Evolutionary conservation across 2,888 invertebrate genomes (phyloP).

Genomic region (Yponomeuta malinellus): DNA sequence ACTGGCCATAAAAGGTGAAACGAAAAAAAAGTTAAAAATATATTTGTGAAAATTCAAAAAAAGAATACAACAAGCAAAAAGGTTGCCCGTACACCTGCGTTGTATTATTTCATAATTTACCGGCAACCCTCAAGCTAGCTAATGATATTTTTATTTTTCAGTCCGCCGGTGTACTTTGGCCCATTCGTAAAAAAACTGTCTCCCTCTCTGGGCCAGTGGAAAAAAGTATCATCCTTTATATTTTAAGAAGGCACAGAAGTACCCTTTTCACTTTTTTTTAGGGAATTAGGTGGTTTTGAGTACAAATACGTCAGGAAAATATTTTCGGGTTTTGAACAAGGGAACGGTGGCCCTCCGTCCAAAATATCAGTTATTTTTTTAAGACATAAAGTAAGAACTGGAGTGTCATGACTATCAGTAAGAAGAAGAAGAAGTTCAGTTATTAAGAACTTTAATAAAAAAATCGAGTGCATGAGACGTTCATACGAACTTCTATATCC

Average conservation of each 20-base stretch:
- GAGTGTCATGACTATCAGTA: no score
- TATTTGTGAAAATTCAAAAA: conserved; percentile 16
- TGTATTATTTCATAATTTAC: conserved; percentile 53
- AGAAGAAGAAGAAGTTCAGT: no score
- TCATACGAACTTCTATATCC: no score
- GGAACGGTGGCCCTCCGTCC: no score
- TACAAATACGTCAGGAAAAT: no score
- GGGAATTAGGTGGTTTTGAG: no score
- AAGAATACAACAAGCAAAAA: conserved; percentile 12
- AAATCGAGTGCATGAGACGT: no score
- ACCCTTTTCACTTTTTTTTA: neutral
- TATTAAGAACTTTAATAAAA: no score
- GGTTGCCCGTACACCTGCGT: conserved; percentile 37
- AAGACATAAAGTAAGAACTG: no score
- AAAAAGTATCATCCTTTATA: neutral
- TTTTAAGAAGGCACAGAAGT: neutral
- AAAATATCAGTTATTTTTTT: no score
- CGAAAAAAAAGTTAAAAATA: conserved; percentile 10
- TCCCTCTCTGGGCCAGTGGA: neutral
- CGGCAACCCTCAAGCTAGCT: conserved; percentile 33
- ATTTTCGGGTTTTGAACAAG: no score
- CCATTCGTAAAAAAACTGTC: conserved; percentile 11
- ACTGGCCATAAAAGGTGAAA: neutral
- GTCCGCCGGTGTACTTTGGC: conserved; percentile 2
- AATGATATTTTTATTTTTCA: conserved; percentile 45